phyloP scores from a whole-genome alignment of 2,113 vertebrate species.

The Anolis sagrei region DNA sequence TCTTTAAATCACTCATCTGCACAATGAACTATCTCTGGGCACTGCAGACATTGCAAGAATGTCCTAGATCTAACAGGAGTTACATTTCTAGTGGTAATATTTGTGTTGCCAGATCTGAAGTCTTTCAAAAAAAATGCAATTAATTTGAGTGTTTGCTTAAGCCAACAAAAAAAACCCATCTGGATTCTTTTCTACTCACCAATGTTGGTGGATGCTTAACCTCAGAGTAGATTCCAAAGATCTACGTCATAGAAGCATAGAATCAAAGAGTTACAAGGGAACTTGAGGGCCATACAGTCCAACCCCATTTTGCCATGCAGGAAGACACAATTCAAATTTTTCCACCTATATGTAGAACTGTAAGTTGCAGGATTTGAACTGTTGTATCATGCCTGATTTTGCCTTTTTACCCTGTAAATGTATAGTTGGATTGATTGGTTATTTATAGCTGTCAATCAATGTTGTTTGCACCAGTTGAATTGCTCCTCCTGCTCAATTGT shows the following conservation, averaged over 20 bases:
- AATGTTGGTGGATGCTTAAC: constrained; percentile 68
- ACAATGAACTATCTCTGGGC: constrained; percentile 56
- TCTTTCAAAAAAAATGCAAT: neutral
- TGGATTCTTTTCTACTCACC: constrained; percentile 75
- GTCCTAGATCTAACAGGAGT: constrained; percentile 61
- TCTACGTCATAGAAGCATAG: constrained; percentile 39
- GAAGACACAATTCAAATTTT: no score
- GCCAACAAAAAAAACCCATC: constrained; percentile 76
- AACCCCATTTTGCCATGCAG: no score
- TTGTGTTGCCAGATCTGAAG: constrained; percentile 65
- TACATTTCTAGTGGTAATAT: constrained; percentile 47
- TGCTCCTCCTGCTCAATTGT: no score
- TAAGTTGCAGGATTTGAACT: no score
- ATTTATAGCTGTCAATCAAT: no score
- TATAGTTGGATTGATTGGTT: no score
- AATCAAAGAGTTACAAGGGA: no score
- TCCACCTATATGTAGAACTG: no score
- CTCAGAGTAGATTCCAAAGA: constrained; percentile 62
- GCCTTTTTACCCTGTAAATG: no score
- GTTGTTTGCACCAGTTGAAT: no score
- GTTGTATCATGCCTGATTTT: no score
- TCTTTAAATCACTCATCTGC: constrained; percentile 73
- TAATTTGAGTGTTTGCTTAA: constrained; percentile 61
- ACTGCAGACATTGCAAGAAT: constrained; percentile 56
- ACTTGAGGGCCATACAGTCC: no score